Conservation (phyloP, 1,140 invertebrate species). For the Drosophila asahinai region DNA sequence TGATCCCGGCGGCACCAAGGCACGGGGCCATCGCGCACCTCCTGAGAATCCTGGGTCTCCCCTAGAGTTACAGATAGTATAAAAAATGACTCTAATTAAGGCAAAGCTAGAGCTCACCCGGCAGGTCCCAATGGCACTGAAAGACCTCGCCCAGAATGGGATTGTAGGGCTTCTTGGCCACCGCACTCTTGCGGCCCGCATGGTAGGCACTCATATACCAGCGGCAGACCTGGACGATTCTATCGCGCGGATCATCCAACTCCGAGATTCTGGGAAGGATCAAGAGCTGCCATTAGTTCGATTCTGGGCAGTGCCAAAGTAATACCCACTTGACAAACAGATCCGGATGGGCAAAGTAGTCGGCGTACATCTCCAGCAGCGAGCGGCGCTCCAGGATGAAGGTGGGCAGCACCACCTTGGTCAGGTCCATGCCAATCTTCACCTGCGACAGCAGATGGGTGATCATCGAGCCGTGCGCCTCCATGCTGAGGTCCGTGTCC, state of each 20-base stretch:
- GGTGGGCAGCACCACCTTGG: constrained; percentile 98
- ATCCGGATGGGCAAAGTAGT: constrained; percentile 99
- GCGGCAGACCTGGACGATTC: constrained; percentile 96
- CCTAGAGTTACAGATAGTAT: constrained; percentile 21
- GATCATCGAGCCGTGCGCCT: constrained; percentile 97
- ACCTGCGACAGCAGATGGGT: constrained; percentile 97
- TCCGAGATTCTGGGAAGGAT: constrained; percentile 90
- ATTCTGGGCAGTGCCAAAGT: neutral
- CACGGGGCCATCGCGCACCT: constrained; percentile 91
- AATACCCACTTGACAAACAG: constrained; percentile 94
- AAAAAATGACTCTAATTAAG: neutral
- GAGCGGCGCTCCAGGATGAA: constrained; percentile 98
- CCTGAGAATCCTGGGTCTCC: constrained; percentile 51
- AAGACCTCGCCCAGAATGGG: constrained; percentile 98
- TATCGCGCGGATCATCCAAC: constrained; percentile 91
- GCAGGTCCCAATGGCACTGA: constrained; percentile 94
- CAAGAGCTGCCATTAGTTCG: neutral
- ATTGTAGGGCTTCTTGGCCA: constrained; percentile 99
- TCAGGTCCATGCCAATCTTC: constrained; percentile 99
- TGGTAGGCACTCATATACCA: constrained; percentile 99
- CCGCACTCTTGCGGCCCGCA: constrained; percentile 96
- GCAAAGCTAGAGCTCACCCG: constrained; percentile 48
- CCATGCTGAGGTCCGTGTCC: constrained; percentile 94
- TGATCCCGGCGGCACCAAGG: constrained; percentile 93
- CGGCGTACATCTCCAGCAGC: constrained; percentile 98